These are phyloP conservation scores for Diplodus sargus DNA, from an alignment of 2,797 vertebrate genomes.

Conservation along the genomic window DNA sequence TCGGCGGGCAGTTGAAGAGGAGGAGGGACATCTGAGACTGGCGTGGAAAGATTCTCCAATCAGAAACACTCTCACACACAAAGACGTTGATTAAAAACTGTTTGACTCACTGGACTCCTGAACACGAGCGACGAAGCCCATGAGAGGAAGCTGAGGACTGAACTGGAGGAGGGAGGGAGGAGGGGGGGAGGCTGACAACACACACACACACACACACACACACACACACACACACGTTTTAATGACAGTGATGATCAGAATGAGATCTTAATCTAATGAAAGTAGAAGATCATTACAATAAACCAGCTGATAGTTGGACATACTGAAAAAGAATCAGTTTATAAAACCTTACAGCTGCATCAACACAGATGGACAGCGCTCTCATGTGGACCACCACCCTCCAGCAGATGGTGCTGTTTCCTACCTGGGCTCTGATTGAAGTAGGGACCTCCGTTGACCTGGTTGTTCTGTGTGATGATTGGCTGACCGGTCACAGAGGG, in stretches of 20 bases:
- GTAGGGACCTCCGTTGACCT: slow-evolving; percentile 82
- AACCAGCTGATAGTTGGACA: too few species aligned
- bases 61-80: background rate
- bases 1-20: slow-evolving; percentile 87
- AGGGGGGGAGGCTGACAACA: slow-evolving; percentile 89
- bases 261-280: too few species aligned
- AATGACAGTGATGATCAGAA: too few species aligned
- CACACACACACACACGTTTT: slow-evolving; percentile 32
- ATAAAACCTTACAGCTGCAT: too few species aligned
- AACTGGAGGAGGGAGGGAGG: slow-evolving; percentile 94
- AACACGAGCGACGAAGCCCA: slow-evolving; percentile 97
- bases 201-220: slow-evolving; percentile 38
- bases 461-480: slow-evolving; percentile 83
- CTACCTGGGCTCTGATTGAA: slow-evolving; percentile 81
- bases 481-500: slow-evolving; percentile 91
- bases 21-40: slow-evolving; percentile 91
- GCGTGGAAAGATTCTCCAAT: background rate
- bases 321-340: too few species aligned
- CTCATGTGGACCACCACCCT: too few species aligned
- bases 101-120: slow-evolving; percentile 97
- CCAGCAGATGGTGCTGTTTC: background rate
- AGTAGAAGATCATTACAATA: too few species aligned
- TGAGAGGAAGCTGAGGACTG: slow-evolving; percentile 97
- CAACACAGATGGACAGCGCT: too few species aligned
- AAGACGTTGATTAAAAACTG: too few species aligned